A percentile compares a stretch with the other conserved stretches of the same genome.
Conservation (phyloP, 2,888 invertebrate species). For the Dendrolimus houi region DNA sequence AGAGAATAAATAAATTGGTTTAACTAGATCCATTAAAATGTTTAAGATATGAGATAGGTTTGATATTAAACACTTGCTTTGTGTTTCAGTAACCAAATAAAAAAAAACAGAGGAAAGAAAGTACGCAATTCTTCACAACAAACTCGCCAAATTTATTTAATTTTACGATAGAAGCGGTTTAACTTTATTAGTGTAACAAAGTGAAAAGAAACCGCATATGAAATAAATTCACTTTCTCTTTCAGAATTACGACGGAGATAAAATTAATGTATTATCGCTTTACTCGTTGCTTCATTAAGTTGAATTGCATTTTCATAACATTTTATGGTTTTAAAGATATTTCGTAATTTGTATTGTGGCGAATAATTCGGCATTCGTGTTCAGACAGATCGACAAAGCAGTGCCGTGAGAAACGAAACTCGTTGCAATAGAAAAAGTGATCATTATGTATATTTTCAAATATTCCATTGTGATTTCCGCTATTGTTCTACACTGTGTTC, state of each 20-base stretch:
- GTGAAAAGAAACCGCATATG: no score
- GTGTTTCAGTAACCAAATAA: no score
- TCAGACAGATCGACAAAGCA: conserved; percentile 13
- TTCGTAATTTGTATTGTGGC: conserved; percentile 15
- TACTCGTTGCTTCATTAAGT: background rate
- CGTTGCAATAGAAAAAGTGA: conserved; percentile 5
- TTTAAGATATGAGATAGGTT: no score
- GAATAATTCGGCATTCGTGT: conserved; percentile 23
- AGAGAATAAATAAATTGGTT: no score
- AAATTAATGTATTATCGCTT: background rate
- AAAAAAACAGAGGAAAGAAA: no score
- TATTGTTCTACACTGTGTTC: background rate
- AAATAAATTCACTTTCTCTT: background rate
- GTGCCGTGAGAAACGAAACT: conserved; percentile 8
- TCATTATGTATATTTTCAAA: background rate
- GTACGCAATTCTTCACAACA: no score
- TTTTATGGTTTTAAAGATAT: conserved; percentile 16
- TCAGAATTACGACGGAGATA: background rate
- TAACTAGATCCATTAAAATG: no score
- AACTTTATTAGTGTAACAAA: no score
- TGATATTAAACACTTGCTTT: no score
- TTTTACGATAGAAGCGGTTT: no score
- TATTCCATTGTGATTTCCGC: background rate
- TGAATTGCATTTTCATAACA: conserved; percentile 1
- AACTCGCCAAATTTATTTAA: no score